Evolutionary conservation across 2,113 vertebrate species (phyloP), one percentile per base, ranked within the genome.

Genomic region (Tetrao urogallus): DNA sequence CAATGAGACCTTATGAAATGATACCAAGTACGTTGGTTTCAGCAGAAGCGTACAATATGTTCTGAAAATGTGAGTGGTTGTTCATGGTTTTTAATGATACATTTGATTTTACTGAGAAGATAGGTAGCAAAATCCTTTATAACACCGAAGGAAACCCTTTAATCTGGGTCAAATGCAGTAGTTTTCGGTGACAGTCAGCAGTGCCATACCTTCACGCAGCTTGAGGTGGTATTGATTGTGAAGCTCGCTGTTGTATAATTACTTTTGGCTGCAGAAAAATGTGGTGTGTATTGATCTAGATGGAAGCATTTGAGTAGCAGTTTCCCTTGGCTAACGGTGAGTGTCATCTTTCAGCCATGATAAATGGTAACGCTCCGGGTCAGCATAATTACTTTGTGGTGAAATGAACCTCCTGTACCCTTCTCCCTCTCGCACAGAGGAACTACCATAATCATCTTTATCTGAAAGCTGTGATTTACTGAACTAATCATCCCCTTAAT

Each of bases 201-300:
- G 94, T 96, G 92, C 88, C 88, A 56, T 95, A 95, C 89, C 76
- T 95, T 93, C 76, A 45, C 24, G 88, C 88, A 97, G 97, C 98
- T 97, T 82, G 94, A 98, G 97, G 95, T 84, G 79, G 92, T 98
- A 99, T 99, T 97, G 99, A 99, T 98, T 98, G 98, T 97, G 98
- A 98, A 99, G 98, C 98, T 99, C 98, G 97, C 98, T 98, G 96
- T 97, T 98, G 97, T 98, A 98, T 99, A 99, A 99, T 99, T 99
- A 99, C 98, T 98, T 98, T 98, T 98, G 97, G 97, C 97, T 97
- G 80, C 60, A 95, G 94, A 86, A 94, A 96, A 97, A 97, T 97
- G 98, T 97, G 97, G 97, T 97, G 91, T 69, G 80, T 99, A 99
- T 99, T 98, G 99, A 99, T 99, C 98, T 97, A 95, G 86, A 94